phyloP scores from a whole-genome alignment of 2,113 vertebrate genomes.

The Conger conger region DNA sequence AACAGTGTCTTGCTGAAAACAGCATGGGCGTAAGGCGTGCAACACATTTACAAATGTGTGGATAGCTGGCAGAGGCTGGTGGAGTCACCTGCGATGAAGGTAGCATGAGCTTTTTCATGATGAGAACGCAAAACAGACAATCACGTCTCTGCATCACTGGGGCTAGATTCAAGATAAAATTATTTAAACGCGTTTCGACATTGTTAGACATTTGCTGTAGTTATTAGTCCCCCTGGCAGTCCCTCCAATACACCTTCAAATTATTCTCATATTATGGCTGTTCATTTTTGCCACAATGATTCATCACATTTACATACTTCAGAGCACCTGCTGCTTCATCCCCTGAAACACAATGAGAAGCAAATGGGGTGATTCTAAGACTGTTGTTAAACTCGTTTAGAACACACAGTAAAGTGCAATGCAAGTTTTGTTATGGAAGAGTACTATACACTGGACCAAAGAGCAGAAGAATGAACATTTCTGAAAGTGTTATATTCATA shows the following conservation, averaged over 20 bases:
- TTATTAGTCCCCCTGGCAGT: background rate
- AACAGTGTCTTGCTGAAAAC: too few species aligned
- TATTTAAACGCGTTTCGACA: background rate
- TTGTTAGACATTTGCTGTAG: background rate
- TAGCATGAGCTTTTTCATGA: slow-evolving; percentile 16
- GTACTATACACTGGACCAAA: too few species aligned
- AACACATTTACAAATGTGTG: too few species aligned
- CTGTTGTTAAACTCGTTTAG: background rate
- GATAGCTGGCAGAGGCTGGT: slow-evolving; percentile 2
- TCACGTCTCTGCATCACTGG: slow-evolving; percentile 27
- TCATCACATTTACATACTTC: background rate
- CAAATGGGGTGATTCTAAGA: background rate
- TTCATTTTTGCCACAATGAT: background rate
- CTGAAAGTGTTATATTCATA: too few species aligned
- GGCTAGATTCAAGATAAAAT: slow-evolving; percentile 31
- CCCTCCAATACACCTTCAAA: background rate
- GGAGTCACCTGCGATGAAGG: slow-evolving; percentile 29
- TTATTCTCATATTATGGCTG: background rate
- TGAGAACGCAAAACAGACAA: slow-evolving; percentile 17
- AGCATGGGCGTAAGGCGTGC: too few species aligned
- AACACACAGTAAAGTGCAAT: too few species aligned
- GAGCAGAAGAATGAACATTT: too few species aligned
- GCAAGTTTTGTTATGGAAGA: too few species aligned
- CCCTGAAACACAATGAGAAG: slow-evolving; percentile 3
- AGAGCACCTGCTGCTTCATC: background rate